Evolutionary conservation across 2,797 vertebrate genomes (phyloP).

Genomic region (Menidia menidia): DNA sequence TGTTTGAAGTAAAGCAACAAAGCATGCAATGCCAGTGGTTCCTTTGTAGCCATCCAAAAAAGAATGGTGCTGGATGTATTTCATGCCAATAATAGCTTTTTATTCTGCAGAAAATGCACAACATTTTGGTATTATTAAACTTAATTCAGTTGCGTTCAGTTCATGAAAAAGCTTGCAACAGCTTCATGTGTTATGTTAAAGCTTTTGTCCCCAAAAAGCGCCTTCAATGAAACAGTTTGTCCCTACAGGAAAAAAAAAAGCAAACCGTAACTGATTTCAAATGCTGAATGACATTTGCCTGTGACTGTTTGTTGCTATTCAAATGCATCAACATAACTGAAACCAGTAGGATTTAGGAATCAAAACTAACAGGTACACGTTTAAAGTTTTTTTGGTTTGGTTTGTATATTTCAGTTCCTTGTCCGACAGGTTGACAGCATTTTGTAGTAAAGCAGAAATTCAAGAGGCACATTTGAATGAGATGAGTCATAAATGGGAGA

Average conservation of each 20-base stretch:
- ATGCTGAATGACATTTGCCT: background rate
- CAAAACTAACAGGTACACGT: slow-evolving; percentile 28
- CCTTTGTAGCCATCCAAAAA: no score
- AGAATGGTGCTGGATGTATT: no score
- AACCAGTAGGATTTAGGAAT: slow-evolving; percentile 29
- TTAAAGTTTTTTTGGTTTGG: background rate
- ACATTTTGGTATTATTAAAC: no score
- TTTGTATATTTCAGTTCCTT: slow-evolving; percentile 54
- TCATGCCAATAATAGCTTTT: no score
- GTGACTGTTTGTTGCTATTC: background rate
- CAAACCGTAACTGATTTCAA: background rate
- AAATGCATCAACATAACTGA: background rate
- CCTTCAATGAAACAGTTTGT: no score
- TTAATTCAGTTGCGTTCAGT: no score
- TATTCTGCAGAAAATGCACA: no score
- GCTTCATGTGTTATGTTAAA: no score
- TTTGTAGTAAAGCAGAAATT: background rate
- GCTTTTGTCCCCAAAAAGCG: no score
- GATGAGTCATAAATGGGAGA: background rate
- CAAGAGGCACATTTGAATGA: background rate
- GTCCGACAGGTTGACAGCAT: background rate
- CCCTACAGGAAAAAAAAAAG: background rate
- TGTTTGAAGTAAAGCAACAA: no score
- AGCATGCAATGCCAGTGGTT: no score
- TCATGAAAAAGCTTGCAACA: no score